A percentile compares a stretch with the other conserved stretches of the same genome.
phyloP scores from a whole-genome alignment of 2,113 vertebrate species.

The Baryphthengus martii region DNA sequence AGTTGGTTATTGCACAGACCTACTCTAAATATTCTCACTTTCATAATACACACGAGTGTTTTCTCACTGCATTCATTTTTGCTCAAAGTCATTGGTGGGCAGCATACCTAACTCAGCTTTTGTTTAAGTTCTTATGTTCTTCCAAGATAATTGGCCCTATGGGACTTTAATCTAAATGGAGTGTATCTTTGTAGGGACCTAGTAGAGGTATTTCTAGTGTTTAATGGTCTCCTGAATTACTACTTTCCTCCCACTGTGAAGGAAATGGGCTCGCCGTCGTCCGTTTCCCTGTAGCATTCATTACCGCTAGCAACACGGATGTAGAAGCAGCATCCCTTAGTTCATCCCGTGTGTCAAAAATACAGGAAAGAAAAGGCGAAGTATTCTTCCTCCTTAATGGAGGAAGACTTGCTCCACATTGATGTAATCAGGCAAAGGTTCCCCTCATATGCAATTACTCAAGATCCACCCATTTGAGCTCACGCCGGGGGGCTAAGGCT shows the following conservation, averaged over 20 bases:
- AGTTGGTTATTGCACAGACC: constrained; percentile 53
- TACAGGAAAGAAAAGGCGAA: background rate
- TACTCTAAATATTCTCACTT: constrained; percentile 44
- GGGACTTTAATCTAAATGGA: constrained; percentile 63
- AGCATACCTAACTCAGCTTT: constrained; percentile 57
- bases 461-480: background rate
- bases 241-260: constrained; percentile 60
- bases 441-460: accelerated
- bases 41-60: constrained; percentile 32
- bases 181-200: constrained; percentile 61
- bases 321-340: background rate
- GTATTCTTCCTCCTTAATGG: background rate
- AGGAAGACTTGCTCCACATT: background rate
- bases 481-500: background rate
- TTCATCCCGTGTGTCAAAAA: background rate
- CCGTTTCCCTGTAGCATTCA: constrained; percentile 28
- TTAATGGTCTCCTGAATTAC: constrained; percentile 64
- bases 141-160: constrained; percentile 41
- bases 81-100: constrained; percentile 35
- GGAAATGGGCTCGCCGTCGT: constrained; percentile 47
- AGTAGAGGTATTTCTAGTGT: constrained; percentile 42
- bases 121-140: constrained; percentile 53
- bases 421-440: background rate
- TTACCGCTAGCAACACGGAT: background rate
- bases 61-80: constrained; percentile 41